phyloP scores from a whole-genome alignment of 92 coral and sea anemone genomes.

The Epizoanthus rinbou region DNA sequence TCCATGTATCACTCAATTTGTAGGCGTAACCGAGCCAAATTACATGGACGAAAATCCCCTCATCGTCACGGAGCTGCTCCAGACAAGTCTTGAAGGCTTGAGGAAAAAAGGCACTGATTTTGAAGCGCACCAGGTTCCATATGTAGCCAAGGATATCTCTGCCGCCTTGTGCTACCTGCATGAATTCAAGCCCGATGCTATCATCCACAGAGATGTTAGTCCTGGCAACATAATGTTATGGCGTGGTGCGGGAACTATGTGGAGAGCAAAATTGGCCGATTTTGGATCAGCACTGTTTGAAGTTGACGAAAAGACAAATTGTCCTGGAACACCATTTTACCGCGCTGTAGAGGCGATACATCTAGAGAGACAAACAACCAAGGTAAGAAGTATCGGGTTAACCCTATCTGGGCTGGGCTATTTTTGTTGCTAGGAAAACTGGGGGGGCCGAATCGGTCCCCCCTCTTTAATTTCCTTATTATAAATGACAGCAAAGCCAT shows the following conservation, averaged over 20 bases:
- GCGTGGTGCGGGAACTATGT: not conserved
- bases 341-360: slow-evolving; percentile 24
- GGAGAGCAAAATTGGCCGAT: slow-evolving; percentile 32
- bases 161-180: slow-evolving; percentile 35
- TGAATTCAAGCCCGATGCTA: slow-evolving; percentile 37
- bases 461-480: no score
- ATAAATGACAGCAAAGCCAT: no score
- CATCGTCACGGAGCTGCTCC: slow-evolving; percentile 18
- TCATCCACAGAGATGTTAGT: slow-evolving; percentile 41
- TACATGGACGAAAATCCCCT: slow-evolving; percentile 14
- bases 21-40: slow-evolving; percentile 28
- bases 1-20: slow-evolving; percentile 31
- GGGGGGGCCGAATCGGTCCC: no score
- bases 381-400: not conserved
- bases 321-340: slow-evolving; percentile 21
- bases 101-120: slow-evolving; percentile 10
- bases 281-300: slow-evolving; percentile 38
- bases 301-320: slow-evolving; percentile 35
- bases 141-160: slow-evolving; percentile 32
- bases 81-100: not conserved
- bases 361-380: slow-evolving; percentile 4
- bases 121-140: slow-evolving; percentile 21
- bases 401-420: no score
- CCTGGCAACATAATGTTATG: slow-evolving; percentile 28
- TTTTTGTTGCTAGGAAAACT: no score